phyloP scores from a whole-genome alignment of 1,140 invertebrate genomes.

The Metopolophium dirhodum region DNA sequence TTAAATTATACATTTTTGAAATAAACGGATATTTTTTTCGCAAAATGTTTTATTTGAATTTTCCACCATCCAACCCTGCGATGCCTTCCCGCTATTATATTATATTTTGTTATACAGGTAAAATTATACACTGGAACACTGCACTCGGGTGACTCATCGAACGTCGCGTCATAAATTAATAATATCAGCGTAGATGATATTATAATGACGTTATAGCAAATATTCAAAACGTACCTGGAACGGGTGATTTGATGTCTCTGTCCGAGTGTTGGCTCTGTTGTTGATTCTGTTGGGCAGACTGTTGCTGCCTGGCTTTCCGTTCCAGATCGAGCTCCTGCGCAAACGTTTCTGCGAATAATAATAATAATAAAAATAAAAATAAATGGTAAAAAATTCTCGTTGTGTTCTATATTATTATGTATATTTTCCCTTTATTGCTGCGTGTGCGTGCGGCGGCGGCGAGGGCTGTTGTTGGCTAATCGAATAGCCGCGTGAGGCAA shows the following conservation, averaged over 20 bases:
- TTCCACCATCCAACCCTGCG: too few species aligned
- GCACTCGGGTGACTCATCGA: too few species aligned
- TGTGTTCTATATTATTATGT: not conserved
- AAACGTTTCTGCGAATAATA: conserved; percentile 74
- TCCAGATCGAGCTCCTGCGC: conserved; percentile 85
- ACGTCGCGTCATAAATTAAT: too few species aligned
- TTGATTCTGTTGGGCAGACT: conserved; percentile 62
- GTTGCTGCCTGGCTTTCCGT: conserved; percentile 79
- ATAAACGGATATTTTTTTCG: too few species aligned
- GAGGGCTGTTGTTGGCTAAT: conserved; percentile 29
- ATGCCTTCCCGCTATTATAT: too few species aligned
- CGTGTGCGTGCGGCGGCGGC: not conserved
- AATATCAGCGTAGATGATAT: too few species aligned
- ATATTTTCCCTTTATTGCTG: not conserved
- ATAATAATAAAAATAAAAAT: conserved; percentile 53
- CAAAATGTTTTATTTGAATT: too few species aligned
- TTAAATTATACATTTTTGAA: too few species aligned
- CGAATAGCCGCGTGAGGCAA: conserved; percentile 49
- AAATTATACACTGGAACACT: too few species aligned
- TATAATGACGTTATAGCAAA: too few species aligned
- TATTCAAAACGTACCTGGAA: conserved; percentile 69
- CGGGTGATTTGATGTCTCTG: conserved; percentile 81
- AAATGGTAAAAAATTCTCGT: conserved; percentile 12
- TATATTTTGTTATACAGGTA: too few species aligned
- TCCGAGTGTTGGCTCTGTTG: conserved; percentile 66